Conservation (phyloP, 2,797 vertebrate species). For the Merluccius polli region DNA sequence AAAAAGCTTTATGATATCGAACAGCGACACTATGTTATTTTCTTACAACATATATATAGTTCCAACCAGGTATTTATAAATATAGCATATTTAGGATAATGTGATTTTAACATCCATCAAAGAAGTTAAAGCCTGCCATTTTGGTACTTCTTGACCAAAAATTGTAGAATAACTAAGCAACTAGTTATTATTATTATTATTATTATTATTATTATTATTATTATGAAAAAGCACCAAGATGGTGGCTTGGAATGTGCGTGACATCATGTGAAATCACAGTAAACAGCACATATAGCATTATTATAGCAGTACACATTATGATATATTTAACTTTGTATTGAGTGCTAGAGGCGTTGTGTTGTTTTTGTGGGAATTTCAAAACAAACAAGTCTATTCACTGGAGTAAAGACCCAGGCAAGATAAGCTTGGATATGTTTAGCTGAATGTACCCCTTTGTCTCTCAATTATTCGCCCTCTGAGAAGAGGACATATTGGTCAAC, state of each 20-base stretch:
- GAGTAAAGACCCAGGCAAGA: background rate
- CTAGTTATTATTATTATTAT: too few relatives aligned
- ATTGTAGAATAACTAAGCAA: too few relatives aligned
- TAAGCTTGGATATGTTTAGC: background rate
- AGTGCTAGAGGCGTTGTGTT: background rate
- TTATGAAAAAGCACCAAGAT: too few relatives aligned
- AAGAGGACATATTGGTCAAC: background rate
- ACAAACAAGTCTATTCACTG: background rate
- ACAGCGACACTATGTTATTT: too few relatives aligned
- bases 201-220: too few relatives aligned
- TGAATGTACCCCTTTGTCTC: background rate
- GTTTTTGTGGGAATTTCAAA: slow-evolving; percentile 1
- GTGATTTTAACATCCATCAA: too few relatives aligned
- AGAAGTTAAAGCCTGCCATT: too few relatives aligned
- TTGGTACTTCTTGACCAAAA: too few relatives aligned
- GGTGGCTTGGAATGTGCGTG: background rate
- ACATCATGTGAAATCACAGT: background rate
- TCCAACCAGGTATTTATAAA: too few relatives aligned
- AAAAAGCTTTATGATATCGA: background rate
- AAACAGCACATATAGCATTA: background rate
- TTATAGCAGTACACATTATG: background rate
- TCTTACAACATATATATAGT: too few relatives aligned
- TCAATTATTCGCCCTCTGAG: background rate
- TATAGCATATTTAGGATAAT: too few relatives aligned
- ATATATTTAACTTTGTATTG: background rate